Evolutionary conservation across 2,888 invertebrate species (phyloP), one percentile per base, ranked within the genome.

Genomic region (Oligia strigilis): DNA sequence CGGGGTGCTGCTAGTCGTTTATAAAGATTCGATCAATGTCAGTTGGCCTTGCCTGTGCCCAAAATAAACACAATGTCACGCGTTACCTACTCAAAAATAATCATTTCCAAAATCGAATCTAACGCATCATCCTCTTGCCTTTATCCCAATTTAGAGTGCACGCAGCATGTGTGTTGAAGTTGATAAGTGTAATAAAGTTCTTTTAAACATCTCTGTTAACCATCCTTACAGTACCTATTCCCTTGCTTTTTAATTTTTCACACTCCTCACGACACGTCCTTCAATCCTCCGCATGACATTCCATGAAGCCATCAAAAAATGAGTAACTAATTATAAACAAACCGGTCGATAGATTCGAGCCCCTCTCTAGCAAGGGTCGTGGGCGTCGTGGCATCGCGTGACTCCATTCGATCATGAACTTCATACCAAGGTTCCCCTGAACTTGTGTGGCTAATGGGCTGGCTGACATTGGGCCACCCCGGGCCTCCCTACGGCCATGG

Each of bases 391-490:
- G 14, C 66, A 74, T 90, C 81, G 89, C 90, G 89, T 89, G 90
- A 83, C 87, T 76, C 14, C 19, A 17, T 60, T 46, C 75, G 89
- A 73, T 88, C 89, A 67, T 89, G 89, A 89, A 89, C 89, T 89
- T 89, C 90, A 84, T 69, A 69, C 78, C 78, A 88, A 90, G 89
- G 90, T 73, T 83, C 60, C 82, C 78, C 80, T 88, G 89, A 90
- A 90, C 90, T 88, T 90, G 88, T 69, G 69, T 77, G 66, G 85
- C 43, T 88, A 89, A 87, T 85, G 81, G 75, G 85, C 85, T 60
- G 43, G 65, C 73, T 78, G 88, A 83, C 88, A 90, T 88, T 90
- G 90, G 88, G 78, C 79, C 78, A 79, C 82, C 85, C 74, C 84
- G 85, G 87, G 80, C 72, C 81, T 83, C 87, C 88, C 81, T 73